Conservation (phyloP, 1,140 invertebrate species). For the Heliothis virescens region DNA sequence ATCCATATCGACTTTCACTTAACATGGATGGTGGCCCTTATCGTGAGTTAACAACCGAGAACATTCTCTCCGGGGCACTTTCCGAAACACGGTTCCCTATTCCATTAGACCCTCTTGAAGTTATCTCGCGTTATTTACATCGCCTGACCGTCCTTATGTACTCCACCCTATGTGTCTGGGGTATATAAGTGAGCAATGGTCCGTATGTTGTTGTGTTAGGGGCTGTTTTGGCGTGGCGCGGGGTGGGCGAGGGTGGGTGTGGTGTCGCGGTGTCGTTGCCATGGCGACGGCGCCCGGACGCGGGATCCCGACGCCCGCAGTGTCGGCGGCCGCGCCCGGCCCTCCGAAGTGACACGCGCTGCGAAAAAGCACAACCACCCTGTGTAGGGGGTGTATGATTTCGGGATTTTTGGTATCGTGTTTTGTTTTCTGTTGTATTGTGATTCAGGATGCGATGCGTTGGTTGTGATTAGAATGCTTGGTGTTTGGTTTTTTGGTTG, state of each 20-base stretch:
- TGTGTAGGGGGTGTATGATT: constrained; percentile 57
- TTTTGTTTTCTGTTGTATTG: neutral
- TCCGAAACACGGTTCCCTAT: constrained; percentile 84
- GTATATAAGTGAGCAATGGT: constrained; percentile 77
- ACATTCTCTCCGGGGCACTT: constrained; percentile 84
- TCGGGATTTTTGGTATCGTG: constrained; percentile 21
- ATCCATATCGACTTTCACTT: constrained; percentile 84
- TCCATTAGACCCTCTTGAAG: constrained; percentile 84
- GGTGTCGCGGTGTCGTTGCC: constrained; percentile 87
- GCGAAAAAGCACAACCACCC: constrained; percentile 85
- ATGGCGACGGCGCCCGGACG: constrained; percentile 86
- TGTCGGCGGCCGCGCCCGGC: constrained; percentile 88
- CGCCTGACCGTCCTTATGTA: constrained; percentile 85
- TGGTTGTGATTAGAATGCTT: neutral
- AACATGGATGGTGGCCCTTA: constrained; percentile 69
- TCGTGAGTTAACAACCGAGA: constrained; percentile 77
- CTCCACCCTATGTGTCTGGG: constrained; percentile 71
- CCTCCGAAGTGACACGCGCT: constrained; percentile 85
- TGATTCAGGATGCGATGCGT: neutral
- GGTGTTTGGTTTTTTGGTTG: too few relatives aligned
- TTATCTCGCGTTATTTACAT: constrained; percentile 85
- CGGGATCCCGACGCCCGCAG: constrained; percentile 87
- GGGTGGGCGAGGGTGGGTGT: constrained; percentile 69
- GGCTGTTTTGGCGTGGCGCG: constrained; percentile 61
- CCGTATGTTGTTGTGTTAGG: constrained; percentile 69